These are phyloP conservation scores for Delichon dasypus DNA, from an alignment of 2,797 vertebrate species.

Conservation along the genomic window DNA sequence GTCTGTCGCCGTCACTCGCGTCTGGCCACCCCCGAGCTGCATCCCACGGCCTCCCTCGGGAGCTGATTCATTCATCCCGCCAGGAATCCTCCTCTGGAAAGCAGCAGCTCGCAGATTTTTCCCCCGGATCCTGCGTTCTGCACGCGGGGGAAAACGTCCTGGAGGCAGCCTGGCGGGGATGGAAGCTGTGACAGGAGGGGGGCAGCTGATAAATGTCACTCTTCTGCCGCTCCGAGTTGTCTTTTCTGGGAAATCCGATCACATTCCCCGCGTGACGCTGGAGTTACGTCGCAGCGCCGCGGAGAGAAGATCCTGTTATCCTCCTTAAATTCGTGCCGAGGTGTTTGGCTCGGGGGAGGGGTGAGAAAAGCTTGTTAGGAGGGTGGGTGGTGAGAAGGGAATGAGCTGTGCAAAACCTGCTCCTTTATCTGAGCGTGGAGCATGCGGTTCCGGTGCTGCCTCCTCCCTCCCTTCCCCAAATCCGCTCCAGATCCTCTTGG, in stretches of 20 bases:
- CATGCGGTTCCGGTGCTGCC: neutral
- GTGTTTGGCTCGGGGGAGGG: neutral
- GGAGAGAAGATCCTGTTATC: neutral
- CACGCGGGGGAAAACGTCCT: neutral
- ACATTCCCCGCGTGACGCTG: neutral
- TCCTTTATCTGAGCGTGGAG: neutral
- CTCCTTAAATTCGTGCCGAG: neutral
- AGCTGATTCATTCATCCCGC: slow-evolving; percentile 79
- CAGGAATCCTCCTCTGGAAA: slow-evolving; percentile 37
- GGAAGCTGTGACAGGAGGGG: neutral
- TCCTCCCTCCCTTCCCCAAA: neutral
- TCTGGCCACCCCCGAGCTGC: slow-evolving; percentile 81
- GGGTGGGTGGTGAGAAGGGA: neutral
- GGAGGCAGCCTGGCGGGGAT: neutral
- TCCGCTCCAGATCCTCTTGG: neutral
- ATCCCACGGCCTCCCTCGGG: slow-evolving; percentile 82
- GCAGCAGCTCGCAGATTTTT: neutral
- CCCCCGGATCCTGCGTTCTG: neutral
- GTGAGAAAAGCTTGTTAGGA: too few relatives aligned
- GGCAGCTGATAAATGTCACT: neutral
- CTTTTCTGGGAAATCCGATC: neutral
- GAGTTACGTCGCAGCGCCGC: neutral
- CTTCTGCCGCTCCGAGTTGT: neutral
- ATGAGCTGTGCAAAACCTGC: neutral
- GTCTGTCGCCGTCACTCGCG: slow-evolving; percentile 76